Evolutionary conservation across 2,113 vertebrate genomes (phyloP), one percentile per base, ranked within the genome.

Genomic region (Notiomystis cincta): DNA sequence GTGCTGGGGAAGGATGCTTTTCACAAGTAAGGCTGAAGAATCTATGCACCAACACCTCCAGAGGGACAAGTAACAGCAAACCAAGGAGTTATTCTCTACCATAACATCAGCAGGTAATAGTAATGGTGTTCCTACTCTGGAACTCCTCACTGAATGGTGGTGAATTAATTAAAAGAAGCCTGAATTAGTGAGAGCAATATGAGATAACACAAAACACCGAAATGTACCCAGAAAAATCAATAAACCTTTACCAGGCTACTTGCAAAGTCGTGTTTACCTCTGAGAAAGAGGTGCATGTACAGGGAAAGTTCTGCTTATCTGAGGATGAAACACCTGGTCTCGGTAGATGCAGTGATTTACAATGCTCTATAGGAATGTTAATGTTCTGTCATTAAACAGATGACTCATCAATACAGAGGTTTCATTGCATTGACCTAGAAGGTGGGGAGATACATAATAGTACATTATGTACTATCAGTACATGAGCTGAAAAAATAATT

Each of bases 401-500:
- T 30, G 30, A 35, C 17, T 58, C 27, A 48, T 62, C 45, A 56
- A 15, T 35, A 54, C 10, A 57, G 51, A 87, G 11, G 6, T 70
- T 87, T 75, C 13, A 44, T 12, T 67, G 10, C 7, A 21, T 9
- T 73, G 19, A 71, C 56, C 24, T 47, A 84, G 37, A 50, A 89
- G 48, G 22, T 2, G 22, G 13, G 30, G n/a, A 81, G 23, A 82
- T 73, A 67, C 6, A 16, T 21, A 57, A 56, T 24, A 37, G 13
- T 31, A 27, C 15, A n/a, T 42, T 33, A 56, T n/a, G n/a, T n/a
- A n/a, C n/a, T n/a, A n/a, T n/a, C 1, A 7, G 25, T 2, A 10
- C 48, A 76, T 15, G 4, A 72, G 17, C 27, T 30, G 25, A 66
- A 69, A 30, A 66, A 48, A n/a, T 15, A 47, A 37, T 24, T 15